Percentiles rank a stretch among this genome's conserved stretches.
These are phyloP conservation scores for Tetragonisca angustula DNA, from an alignment of 2,888 invertebrate species.

Conservation along the genomic window DNA sequence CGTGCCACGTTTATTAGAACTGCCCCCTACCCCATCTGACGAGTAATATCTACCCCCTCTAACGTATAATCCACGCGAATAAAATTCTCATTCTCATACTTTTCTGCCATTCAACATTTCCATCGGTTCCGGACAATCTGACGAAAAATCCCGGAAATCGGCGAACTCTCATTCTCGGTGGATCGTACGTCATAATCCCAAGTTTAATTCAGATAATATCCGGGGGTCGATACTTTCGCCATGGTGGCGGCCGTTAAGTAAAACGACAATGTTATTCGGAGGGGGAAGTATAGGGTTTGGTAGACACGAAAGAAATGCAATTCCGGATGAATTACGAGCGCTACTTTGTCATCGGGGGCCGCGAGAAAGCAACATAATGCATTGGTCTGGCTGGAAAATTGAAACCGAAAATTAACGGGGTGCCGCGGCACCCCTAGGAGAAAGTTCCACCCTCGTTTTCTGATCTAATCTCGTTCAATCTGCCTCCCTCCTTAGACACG, in stretches of 20 bases:
- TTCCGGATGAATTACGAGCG: constrained; percentile 73
- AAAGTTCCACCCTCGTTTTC: constrained; percentile 17
- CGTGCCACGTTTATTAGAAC: neutral
- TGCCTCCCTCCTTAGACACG: neutral
- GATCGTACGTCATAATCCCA: neutral
- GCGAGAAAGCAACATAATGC: constrained; percentile 69
- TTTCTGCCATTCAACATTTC: neutral
- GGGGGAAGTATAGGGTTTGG: neutral
- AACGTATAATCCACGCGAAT: neutral
- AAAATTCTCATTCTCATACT: neutral
- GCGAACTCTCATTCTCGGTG: neutral
- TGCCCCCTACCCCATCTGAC: neutral
- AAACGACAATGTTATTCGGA: constrained; percentile 25
- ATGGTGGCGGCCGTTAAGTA: constrained; percentile 11
- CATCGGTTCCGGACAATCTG: neutral
- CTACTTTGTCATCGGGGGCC: constrained; percentile 71
- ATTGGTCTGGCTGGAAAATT: constrained; percentile 69
- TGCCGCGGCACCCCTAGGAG: constrained; percentile 2
- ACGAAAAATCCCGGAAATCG: neutral
- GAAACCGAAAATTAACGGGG: constrained; percentile 69
- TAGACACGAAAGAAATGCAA: constrained; percentile 71
- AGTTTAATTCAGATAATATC: constrained; percentile 37
- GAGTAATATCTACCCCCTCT: neutral
- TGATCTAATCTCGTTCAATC: constrained; percentile 35
- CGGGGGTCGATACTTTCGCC: constrained; percentile 21